Conservation (phyloP, 2,797 vertebrate genomes). For the Hypotaenidia okinawae region DNA sequence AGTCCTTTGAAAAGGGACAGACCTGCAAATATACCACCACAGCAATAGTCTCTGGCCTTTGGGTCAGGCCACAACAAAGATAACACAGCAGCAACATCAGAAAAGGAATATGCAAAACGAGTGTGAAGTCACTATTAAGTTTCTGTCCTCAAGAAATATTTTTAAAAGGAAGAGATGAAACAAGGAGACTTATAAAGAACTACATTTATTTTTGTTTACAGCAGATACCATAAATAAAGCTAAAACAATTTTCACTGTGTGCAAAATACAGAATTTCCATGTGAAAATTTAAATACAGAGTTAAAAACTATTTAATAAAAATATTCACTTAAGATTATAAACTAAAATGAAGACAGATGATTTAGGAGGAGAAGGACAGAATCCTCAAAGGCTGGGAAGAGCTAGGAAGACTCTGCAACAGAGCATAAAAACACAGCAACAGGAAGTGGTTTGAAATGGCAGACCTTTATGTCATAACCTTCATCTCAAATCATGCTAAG, state of each 20-base stretch:
- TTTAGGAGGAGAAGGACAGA: slow-evolving; percentile 80
- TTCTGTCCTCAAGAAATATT: slow-evolving; percentile 23
- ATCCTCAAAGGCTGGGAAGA: slow-evolving; percentile 84
- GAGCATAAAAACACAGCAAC: slow-evolving; percentile 74
- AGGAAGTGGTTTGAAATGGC: slow-evolving; percentile 70
- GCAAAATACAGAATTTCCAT: slow-evolving; percentile 84
- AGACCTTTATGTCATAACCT: slow-evolving; percentile 25
- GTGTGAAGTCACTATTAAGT: background rate
- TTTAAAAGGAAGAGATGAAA: slow-evolving; percentile 83
- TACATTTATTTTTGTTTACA: slow-evolving; percentile 94
- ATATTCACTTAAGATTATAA: slow-evolving; percentile 60
- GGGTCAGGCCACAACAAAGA: background rate
- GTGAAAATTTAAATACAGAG: slow-evolving; percentile 79
- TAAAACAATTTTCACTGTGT: slow-evolving; percentile 79
- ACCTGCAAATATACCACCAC: background rate
- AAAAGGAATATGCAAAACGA: slow-evolving; percentile 6
- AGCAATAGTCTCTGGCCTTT: background rate
- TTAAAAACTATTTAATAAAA: slow-evolving; percentile 71
- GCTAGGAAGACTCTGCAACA: slow-evolving; percentile 88
- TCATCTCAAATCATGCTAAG: slow-evolving; percentile 45
- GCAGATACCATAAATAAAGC: slow-evolving; percentile 88
- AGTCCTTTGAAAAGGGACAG: background rate
- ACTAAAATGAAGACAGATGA: slow-evolving; percentile 59
- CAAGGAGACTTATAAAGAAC: slow-evolving; percentile 82
- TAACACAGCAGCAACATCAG: slow-evolving; percentile 26